A percentile compares a stretch with the other conserved stretches of the same genome.
phyloP scores from a whole-genome alignment of 2,888 invertebrate species.

The Lottia scabra region DNA sequence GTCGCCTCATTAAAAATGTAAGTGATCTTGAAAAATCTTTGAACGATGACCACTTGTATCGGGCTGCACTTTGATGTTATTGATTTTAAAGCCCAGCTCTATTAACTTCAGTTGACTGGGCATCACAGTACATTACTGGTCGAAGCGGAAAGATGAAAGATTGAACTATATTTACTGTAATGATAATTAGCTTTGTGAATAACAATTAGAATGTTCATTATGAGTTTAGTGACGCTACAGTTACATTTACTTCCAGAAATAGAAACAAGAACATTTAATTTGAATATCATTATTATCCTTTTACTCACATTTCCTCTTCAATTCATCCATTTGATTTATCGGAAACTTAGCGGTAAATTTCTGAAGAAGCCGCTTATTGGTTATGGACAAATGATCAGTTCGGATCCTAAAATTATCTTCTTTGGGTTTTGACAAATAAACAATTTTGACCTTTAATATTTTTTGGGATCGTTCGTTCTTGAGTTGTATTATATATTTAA shows the following conservation, averaged over 20 bases:
- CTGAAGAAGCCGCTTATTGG: too few species aligned
- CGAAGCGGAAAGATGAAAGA: background rate
- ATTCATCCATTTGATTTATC: too few species aligned
- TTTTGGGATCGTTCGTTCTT: too few species aligned
- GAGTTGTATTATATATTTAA: too few species aligned
- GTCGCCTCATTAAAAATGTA: slow-evolving; percentile 6
- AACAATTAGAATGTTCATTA: slow-evolving; percentile 5
- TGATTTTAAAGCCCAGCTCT: background rate
- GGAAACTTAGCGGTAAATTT: too few species aligned
- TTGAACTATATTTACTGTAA: background rate
- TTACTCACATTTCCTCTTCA: too few species aligned
- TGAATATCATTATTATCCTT: too few species aligned
- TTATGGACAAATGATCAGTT: too few species aligned
- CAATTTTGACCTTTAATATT: too few species aligned
- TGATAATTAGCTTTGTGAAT: slow-evolving; percentile 3
- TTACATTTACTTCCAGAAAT: background rate
- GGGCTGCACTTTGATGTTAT: background rate
- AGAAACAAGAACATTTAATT: too few species aligned
- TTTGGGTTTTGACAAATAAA: too few species aligned
- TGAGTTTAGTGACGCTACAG: background rate
- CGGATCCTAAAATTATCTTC: too few species aligned
- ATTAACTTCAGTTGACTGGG: background rate
- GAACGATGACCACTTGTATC: background rate
- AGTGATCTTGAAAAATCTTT: slow-evolving; percentile 2
- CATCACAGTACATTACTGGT: slow-evolving; percentile 3